phyloP scores from a whole-genome alignment of 2,113 vertebrate species.

The Callopanchax toddi region DNA sequence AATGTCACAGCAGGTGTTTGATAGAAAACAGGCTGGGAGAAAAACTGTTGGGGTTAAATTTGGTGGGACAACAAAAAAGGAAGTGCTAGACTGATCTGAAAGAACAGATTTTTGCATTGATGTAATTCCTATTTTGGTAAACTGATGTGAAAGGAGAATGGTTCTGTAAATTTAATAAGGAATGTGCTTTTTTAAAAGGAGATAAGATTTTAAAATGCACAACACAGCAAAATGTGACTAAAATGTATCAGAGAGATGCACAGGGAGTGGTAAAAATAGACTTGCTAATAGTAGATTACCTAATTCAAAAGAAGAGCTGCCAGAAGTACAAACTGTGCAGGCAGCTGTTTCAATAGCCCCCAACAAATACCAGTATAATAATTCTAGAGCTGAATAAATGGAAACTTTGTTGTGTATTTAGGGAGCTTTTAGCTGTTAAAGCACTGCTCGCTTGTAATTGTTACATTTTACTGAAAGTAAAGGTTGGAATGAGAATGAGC shows the following conservation, averaged over 20 bases:
- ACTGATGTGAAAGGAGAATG: no score
- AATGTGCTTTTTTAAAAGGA: no score
- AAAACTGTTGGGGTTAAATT: no score
- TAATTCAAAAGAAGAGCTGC: constrained; percentile 29
- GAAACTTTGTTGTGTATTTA: constrained; percentile 9
- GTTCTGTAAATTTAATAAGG: no score
- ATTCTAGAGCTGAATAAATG: constrained; percentile 34
- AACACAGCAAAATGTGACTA: neutral
- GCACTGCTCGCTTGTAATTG: neutral
- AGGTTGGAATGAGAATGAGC: constrained; percentile 5
- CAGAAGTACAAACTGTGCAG: constrained; percentile 2
- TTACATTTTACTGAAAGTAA: neutral
- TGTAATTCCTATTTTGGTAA: no score
- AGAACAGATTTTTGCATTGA: no score
- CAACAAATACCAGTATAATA: constrained; percentile 5
- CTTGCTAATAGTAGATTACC: constrained; percentile 11
- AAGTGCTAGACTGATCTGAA: no score
- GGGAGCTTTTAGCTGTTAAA: constrained; percentile 1
- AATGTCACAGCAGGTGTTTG: no score
- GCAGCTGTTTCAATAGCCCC: constrained; percentile 41
- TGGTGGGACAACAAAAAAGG: no score
- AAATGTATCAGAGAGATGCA: constrained; percentile 1
- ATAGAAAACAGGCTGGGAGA: no score
- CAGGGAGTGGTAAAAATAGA: constrained; percentile 15
- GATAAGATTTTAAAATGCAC: no score